Evolutionary conservation across 1,140 invertebrate species (phyloP).

Genomic region (Brachionus asplanchnoidis): DNA sequence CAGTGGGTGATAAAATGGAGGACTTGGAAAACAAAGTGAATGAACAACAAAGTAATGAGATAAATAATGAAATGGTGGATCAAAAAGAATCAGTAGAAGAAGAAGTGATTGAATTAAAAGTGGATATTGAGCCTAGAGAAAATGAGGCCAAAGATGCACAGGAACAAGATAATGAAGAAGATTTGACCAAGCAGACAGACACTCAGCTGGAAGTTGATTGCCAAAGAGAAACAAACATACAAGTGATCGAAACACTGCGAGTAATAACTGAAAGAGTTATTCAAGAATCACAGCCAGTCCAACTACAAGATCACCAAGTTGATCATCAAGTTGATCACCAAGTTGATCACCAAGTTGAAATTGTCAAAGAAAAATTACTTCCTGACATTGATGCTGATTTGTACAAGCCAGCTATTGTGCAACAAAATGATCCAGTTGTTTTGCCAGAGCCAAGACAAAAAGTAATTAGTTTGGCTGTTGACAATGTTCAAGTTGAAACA

Average conservation of each 20-base stretch:
- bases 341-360: neutral
- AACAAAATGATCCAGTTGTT: constrained; percentile 13
- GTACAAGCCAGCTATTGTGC: neutral
- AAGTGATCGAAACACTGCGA: neutral
- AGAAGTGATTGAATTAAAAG: neutral
- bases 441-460: neutral
- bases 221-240: neutral
- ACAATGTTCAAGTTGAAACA: neutral
- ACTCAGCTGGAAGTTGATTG: neutral
- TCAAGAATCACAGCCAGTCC: neutral
- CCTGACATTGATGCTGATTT: neutral
- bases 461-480: neutral
- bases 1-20: too few species aligned
- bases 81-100: neutral
- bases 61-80: too few species aligned
- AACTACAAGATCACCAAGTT: neutral
- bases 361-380: neutral
- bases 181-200: neutral
- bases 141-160: neutral
- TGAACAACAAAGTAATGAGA: too few species aligned
- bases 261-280: neutral
- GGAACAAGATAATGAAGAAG: neutral
- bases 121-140: neutral
- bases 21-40: too few species aligned
- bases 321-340: neutral